phyloP scores from a whole-genome alignment of 1,140 invertebrate genomes.

The Lithobius niger region DNA sequence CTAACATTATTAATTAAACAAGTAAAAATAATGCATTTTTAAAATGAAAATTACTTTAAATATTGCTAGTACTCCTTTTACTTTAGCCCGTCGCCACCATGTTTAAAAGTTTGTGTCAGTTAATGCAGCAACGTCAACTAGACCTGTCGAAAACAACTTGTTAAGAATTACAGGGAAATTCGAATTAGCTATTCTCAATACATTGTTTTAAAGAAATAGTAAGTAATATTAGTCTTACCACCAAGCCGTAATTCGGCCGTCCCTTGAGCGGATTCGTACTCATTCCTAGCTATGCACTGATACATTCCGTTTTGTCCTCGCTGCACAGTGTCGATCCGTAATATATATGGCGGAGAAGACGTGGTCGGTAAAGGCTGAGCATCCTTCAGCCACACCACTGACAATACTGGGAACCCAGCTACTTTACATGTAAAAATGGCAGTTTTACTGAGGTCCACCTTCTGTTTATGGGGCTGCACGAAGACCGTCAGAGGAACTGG shows the following conservation, averaged over 20 bases:
- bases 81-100: too few species aligned
- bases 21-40: too few species aligned
- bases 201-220: too few species aligned
- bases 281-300: constrained; percentile 28
- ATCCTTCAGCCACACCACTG: constrained; percentile 33
- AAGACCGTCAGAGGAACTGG: constrained; percentile 15
- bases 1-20: too few species aligned
- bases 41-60: too few species aligned
- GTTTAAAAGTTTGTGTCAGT: too few species aligned
- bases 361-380: constrained; percentile 41
- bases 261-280: constrained; percentile 24
- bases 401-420: constrained; percentile 29
- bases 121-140: too few species aligned
- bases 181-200: too few species aligned
- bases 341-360: constrained; percentile 37
- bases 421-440: constrained; percentile 30
- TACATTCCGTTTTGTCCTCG: constrained; percentile 67
- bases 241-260: constrained; percentile 29
- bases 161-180: too few species aligned
- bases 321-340: constrained; percentile 48
- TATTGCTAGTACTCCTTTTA: too few species aligned
- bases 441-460: constrained; percentile 27
- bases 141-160: too few species aligned
- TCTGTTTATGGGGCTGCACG: constrained; percentile 15
- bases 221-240: constrained; percentile 41